phyloP scores from a whole-genome alignment of 1,140 invertebrate species.

The Thaumetopoea pityocampa region DNA sequence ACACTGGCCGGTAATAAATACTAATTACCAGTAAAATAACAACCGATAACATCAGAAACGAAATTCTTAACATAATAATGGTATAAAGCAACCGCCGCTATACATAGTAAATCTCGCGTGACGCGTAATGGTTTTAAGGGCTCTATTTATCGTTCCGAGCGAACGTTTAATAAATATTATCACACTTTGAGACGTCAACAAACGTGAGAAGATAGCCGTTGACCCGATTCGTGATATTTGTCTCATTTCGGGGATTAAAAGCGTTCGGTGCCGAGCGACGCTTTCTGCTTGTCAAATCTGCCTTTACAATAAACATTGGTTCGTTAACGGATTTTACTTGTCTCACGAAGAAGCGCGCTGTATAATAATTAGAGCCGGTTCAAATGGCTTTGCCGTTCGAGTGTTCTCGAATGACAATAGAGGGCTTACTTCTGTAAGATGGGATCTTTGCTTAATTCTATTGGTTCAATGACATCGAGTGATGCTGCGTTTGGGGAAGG shows the following conservation, averaged over 20 bases:
- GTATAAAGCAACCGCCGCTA: conserved; percentile 51
- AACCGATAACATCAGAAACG: conserved; percentile 56
- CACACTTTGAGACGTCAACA: conserved; percentile 71
- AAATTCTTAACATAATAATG: conserved; percentile 56
- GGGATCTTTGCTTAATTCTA: conserved; percentile 45
- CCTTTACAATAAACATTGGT: conserved; percentile 62
- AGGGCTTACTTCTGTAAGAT: conserved; percentile 37
- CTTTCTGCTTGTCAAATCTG: conserved; percentile 62
- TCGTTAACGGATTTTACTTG: conserved; percentile 43
- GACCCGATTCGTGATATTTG: conserved; percentile 72
- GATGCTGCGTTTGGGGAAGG: conserved; percentile 28
- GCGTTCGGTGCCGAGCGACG: conserved; percentile 54
- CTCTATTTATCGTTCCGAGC: conserved; percentile 66
- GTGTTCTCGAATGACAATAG: conserved; percentile 64
- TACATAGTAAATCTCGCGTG: conserved; percentile 68
- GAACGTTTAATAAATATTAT: conserved; percentile 75
- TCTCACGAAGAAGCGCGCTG: conserved; percentile 33
- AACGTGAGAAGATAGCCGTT: conserved; percentile 72
- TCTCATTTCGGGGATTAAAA: conserved; percentile 70
- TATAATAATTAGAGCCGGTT: conserved; percentile 59
- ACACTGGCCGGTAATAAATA: conserved; percentile 56
- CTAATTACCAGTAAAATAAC: conserved; percentile 71
- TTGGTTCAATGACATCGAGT: conserved; percentile 47
- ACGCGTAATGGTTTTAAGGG: conserved; percentile 59
- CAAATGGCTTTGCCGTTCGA: conserved; percentile 46